These are phyloP conservation scores for Phenganax stokvisi DNA, from an alignment of 92 coral and sea anemone species.

Conservation along the genomic window DNA sequence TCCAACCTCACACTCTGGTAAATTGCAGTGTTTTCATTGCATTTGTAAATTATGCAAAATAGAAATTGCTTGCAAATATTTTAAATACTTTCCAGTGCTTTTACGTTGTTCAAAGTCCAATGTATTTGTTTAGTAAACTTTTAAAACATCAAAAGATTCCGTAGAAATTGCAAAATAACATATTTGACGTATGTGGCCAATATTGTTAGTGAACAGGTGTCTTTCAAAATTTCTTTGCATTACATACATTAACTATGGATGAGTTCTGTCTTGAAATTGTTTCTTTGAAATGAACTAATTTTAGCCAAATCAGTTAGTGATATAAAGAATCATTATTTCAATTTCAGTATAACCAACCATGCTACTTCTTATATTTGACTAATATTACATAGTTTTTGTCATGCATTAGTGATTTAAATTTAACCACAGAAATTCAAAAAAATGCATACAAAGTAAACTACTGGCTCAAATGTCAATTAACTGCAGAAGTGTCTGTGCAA, in stretches of 20 bases:
- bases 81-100: neutral
- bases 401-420: neutral
- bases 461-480: neutral
- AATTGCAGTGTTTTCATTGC: constrained; percentile 2
- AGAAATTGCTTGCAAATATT: neutral
- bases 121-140: neutral
- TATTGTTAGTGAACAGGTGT: constrained; percentile 32
- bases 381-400: neutral
- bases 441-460: neutral
- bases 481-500: neutral
- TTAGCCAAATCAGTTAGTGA: constrained; percentile 12
- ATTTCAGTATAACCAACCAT: constrained; percentile 1
- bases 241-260: constrained; percentile 29
- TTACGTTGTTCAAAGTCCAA: constrained; percentile 4
- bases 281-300: constrained; percentile 1
- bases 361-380: neutral
- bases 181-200: constrained; percentile 13
- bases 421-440: neutral
- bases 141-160: neutral
- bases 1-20: constrained; percentile 22
- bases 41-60: constrained; percentile 26
- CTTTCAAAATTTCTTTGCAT: constrained; percentile 3
- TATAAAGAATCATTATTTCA: neutral
- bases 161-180: neutral
- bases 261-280: constrained; percentile 33